These are phyloP conservation scores for Pangasianodon gigas DNA, from an alignment of 2,113 vertebrate species.

Conservation along the genomic window DNA sequence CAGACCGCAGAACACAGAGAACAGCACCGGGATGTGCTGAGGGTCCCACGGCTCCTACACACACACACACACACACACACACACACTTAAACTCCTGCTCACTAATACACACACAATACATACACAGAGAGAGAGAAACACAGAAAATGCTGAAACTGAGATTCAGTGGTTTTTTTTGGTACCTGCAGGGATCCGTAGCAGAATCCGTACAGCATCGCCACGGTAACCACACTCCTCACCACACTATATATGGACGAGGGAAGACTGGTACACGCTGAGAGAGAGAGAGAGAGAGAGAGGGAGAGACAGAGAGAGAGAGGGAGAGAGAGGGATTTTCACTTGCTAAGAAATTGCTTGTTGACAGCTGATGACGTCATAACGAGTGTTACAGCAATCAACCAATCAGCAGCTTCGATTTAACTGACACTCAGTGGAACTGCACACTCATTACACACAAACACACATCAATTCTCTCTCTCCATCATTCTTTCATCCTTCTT, in stretches of 20 bases:
- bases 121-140: neutral
- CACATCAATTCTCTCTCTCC: neutral
- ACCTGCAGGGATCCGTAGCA: constrained; percentile 98
- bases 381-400: neutral
- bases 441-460: too few species aligned
- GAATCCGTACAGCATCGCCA: constrained; percentile 90
- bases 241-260: constrained; percentile 93
- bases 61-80: neutral
- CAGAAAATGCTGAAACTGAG: neutral
- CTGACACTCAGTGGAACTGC: neutral
- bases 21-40: constrained; percentile 96
- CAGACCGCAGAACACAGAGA: constrained; percentile 96
- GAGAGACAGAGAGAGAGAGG: neutral
- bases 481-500: neutral
- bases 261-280: constrained; percentile 91
- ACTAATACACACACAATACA: neutral
- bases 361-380: neutral
- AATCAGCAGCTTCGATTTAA: neutral
- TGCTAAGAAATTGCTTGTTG: neutral
- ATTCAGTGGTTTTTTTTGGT: constrained; percentile 35
- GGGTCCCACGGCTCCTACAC: constrained; percentile 93
- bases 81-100: neutral
- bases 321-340: constrained; percentile 1
- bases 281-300: constrained; percentile 20
- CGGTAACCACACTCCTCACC: constrained; percentile 90